Percentiles rank a stretch among this genome's conserved stretches.
Evolutionary conservation across 2,888 invertebrate genomes (phyloP).

Genomic region (Caenorhabditis angaria): DNA sequence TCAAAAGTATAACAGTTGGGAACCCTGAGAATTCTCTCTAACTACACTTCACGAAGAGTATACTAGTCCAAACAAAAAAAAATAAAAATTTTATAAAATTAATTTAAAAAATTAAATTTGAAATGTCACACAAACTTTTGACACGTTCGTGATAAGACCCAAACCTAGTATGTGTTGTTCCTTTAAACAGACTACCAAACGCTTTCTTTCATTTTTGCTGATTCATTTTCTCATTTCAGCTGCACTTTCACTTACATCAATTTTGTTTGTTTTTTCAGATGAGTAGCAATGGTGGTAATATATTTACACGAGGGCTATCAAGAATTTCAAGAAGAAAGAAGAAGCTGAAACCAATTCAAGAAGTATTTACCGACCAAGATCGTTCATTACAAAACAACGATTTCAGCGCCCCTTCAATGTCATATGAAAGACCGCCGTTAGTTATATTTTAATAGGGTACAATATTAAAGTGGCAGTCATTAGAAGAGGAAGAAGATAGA

Average conservation of each 20-base stretch:
- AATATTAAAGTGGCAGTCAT: background rate
- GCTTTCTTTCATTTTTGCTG: background rate
- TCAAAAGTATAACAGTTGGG: too few relatives aligned
- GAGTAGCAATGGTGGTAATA: conserved; percentile 27
- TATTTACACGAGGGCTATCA: conserved; percentile 35
- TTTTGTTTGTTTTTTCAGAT: conserved; percentile 26
- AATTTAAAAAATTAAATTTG: too few relatives aligned
- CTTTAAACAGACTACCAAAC: too few relatives aligned
- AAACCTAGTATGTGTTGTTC: too few relatives aligned
- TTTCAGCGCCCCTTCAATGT: background rate
- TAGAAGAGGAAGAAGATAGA: background rate
- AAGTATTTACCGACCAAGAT: background rate
- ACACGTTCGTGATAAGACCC: too few relatives aligned
- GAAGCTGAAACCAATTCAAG: conserved; percentile 29
- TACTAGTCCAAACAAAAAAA: background rate
- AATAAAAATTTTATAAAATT: too few relatives aligned
- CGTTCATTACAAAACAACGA: background rate
- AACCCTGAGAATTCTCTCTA: too few relatives aligned
- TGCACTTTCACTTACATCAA: background rate
- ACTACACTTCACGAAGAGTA: too few relatives aligned
- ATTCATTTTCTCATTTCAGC: background rate
- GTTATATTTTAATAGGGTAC: background rate
- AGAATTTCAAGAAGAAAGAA: conserved; percentile 34
- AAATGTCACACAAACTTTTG: too few relatives aligned
- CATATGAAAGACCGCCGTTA: conserved; percentile 7